Conservation (phyloP, 1,140 invertebrate genomes). For the Vollenhovia emeryi region DNA sequence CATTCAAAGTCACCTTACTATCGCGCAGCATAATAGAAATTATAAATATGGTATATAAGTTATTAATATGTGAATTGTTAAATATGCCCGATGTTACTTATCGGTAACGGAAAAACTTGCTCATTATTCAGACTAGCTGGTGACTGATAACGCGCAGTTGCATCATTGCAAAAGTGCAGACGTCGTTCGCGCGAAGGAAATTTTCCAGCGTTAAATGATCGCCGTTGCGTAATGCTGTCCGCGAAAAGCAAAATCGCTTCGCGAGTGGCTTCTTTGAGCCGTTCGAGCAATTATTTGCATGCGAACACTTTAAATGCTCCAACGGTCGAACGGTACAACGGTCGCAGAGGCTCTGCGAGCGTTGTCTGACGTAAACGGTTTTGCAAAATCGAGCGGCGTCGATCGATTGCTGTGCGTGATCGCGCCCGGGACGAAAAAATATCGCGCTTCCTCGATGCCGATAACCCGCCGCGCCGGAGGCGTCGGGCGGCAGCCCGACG, state of each 20-base stretch:
- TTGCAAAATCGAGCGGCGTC: neutral
- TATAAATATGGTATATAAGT: neutral
- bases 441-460: constrained; percentile 25
- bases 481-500: neutral
- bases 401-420: neutral
- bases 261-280: neutral
- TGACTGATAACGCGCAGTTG: constrained; percentile 25
- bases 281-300: neutral
- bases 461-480: constrained; percentile 4
- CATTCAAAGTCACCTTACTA: neutral
- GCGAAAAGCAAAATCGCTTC: neutral
- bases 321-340: neutral
- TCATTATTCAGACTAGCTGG: constrained; percentile 11
- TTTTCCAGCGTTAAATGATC: constrained; percentile 28
- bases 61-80: constrained; percentile 5
- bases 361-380: neutral
- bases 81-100: neutral
- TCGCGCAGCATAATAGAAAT: neutral
- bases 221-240: constrained; percentile 1
- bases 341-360: no score
- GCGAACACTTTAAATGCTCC: neutral
- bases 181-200: constrained; percentile 19
- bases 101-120: neutral
- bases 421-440: neutral
- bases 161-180: constrained; percentile 15